Percentiles rank a stretch among this genome's conserved stretches.
These are phyloP conservation scores for Chaetodon auriga DNA, from an alignment of 2,113 vertebrate genomes.

Conservation along the genomic window DNA sequence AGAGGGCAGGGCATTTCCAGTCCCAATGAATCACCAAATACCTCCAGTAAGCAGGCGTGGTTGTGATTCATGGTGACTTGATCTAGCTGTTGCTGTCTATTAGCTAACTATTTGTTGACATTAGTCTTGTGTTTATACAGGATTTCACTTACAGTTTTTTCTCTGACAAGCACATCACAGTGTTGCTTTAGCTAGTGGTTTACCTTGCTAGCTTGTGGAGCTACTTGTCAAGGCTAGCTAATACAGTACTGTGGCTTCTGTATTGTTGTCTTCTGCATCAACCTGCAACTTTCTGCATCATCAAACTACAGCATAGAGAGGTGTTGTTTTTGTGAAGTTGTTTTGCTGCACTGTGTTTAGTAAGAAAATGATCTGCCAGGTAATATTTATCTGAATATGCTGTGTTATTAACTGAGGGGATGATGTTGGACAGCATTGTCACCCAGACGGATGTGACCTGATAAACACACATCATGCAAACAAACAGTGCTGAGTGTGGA, in stretches of 20 bases:
- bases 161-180: neutral
- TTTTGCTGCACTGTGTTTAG: neutral
- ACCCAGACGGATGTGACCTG: neutral
- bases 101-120: slow-evolving; percentile 45
- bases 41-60: slow-evolving; percentile 69
- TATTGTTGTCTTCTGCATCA: neutral
- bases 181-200: slow-evolving; percentile 7
- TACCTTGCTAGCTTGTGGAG: neutral
- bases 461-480: neutral
- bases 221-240: slow-evolving; percentile 5
- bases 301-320: neutral
- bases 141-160: slow-evolving; percentile 24
- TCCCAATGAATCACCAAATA: slow-evolving; percentile 70
- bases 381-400: neutral
- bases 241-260: neutral
- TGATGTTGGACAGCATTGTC: neutral
- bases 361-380: neutral
- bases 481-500: neutral
- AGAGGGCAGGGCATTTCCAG: slow-evolving; percentile 71
- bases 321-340: neutral
- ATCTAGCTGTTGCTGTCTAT: slow-evolving; percentile 25
- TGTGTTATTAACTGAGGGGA: neutral
- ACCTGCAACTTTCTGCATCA: neutral
- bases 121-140: neutral
- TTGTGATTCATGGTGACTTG: slow-evolving; percentile 51